Conservation (phyloP, 2,113 vertebrate genomes). For the Tringa solitaria region DNA sequence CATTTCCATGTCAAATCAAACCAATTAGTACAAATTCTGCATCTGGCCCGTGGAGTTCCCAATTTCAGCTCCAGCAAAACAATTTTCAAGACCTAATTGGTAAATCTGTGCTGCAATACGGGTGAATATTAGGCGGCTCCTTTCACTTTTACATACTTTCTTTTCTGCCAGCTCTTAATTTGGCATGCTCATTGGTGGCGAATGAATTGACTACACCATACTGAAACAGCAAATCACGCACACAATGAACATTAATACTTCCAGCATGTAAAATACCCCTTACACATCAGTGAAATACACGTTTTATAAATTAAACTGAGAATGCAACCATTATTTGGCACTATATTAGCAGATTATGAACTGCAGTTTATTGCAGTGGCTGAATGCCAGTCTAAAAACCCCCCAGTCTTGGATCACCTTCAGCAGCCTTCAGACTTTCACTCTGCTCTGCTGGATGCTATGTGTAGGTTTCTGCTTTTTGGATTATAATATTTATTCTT, state of each 20-base stretch:
- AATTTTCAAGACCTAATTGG: not conserved
- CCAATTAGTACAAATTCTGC: not conserved
- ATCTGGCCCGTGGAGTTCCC: not conserved
- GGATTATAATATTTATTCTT: not conserved
- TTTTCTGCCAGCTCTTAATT: not conserved
- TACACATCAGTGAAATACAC: not conserved
- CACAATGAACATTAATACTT: not conserved
- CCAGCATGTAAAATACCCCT: not conserved
- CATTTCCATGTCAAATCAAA: not conserved
- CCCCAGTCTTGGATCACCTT: not conserved
- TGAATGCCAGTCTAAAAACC: not conserved
- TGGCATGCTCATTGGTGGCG: not conserved
- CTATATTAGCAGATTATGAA: not conserved
- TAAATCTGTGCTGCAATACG: not conserved
- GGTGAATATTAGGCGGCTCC: not conserved
- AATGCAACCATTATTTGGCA: not conserved
- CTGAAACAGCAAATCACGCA: not conserved
- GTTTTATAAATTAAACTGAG: not conserved
- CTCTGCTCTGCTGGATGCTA: not conserved
- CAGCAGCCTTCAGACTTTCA: not conserved
- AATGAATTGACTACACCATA: not conserved
- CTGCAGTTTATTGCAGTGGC: not conserved
- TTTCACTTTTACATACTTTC: not conserved
- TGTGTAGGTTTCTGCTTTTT: not conserved
- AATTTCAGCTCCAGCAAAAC: not conserved